Conservation (phyloP, 2,888 invertebrate species). For the Chelonus formosanus region DNA sequence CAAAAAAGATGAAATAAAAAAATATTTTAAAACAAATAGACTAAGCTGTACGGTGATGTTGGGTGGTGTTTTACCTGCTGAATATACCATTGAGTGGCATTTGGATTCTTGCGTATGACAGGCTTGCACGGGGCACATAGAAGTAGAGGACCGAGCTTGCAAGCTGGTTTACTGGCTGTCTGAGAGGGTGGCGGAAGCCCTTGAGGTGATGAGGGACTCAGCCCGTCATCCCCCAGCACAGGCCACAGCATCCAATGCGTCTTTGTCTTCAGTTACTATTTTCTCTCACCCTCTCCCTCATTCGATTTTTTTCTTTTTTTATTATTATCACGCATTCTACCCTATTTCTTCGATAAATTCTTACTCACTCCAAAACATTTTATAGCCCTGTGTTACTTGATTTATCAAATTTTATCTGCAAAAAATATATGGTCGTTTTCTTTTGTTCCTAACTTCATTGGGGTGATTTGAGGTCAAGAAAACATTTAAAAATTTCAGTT, state of each 20-base stretch:
- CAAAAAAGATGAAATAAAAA: slow-evolving; percentile 6
- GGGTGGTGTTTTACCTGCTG: slow-evolving; percentile 58
- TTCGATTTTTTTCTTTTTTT: slow-evolving; percentile 15
- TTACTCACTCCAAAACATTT: too few relatives aligned
- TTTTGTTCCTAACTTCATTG: too few relatives aligned
- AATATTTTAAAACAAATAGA: background rate
- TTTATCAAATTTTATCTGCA: background rate
- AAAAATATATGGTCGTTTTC: background rate
- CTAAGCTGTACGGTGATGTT: too few relatives aligned
- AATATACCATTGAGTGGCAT: slow-evolving; percentile 64
- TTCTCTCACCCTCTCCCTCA: slow-evolving; percentile 2
- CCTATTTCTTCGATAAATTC: too few relatives aligned
- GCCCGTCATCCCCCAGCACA: slow-evolving; percentile 63
- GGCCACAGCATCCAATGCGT: slow-evolving; percentile 63
- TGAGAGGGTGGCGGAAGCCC: slow-evolving; percentile 37
- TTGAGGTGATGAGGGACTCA: slow-evolving; percentile 59
- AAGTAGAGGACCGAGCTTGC: slow-evolving; percentile 59
- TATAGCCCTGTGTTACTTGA: background rate
- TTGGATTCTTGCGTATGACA: slow-evolving; percentile 57
- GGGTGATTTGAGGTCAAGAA: too few relatives aligned
- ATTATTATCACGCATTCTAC: slow-evolving; percentile 1
- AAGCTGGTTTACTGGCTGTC: slow-evolving; percentile 38
- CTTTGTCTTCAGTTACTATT: slow-evolving; percentile 26
- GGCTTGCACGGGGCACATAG: slow-evolving; percentile 63
- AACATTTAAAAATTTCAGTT: too few relatives aligned